Conservation (phyloP, 2,797 vertebrate genomes). For the Gymnoscopelus braueri region DNA sequence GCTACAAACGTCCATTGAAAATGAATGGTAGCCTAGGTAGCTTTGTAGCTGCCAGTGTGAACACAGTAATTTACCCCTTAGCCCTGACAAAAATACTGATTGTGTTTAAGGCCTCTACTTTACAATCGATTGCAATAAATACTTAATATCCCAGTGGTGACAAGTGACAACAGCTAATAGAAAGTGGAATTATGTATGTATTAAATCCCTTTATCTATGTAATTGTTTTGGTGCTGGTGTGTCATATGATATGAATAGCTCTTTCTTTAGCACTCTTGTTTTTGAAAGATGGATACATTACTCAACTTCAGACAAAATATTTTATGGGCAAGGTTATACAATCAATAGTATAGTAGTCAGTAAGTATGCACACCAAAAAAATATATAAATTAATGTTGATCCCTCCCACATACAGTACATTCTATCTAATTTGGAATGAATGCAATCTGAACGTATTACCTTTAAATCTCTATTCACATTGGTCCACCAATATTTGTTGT, state of each 20-base stretch:
- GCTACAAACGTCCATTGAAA: too few species aligned
- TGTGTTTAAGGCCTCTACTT: slow-evolving; percentile 78
- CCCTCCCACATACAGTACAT: slow-evolving; percentile 5
- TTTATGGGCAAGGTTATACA: slow-evolving; percentile 25
- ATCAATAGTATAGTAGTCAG: too few species aligned
- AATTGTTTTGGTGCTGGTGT: slow-evolving; percentile 40
- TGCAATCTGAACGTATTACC: background rate
- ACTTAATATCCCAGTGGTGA: slow-evolving; percentile 49
- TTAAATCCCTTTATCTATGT: slow-evolving; percentile 22
- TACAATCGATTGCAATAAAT: slow-evolving; percentile 59
- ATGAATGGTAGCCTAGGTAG: too few species aligned
- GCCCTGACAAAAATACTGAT: slow-evolving; percentile 61
- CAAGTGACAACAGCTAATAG: slow-evolving; percentile 50
- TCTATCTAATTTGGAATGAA: background rate
- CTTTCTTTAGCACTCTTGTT: slow-evolving; percentile 11
- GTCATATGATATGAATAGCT: slow-evolving; percentile 35
- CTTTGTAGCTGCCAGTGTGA: too few species aligned
- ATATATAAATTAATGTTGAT: slow-evolving; percentile 25
- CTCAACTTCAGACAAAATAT: slow-evolving; percentile 31
- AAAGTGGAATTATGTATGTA: slow-evolving; percentile 17
- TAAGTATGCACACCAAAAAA: slow-evolving; percentile 5
- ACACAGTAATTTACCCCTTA: slow-evolving; percentile 38
- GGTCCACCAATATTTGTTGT: background rate
- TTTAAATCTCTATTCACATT: background rate
- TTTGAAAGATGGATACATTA: slow-evolving; percentile 20